Evolutionary conservation across 2,113 vertebrate species (phyloP).

Genomic region (Ceyx melanurus): DNA sequence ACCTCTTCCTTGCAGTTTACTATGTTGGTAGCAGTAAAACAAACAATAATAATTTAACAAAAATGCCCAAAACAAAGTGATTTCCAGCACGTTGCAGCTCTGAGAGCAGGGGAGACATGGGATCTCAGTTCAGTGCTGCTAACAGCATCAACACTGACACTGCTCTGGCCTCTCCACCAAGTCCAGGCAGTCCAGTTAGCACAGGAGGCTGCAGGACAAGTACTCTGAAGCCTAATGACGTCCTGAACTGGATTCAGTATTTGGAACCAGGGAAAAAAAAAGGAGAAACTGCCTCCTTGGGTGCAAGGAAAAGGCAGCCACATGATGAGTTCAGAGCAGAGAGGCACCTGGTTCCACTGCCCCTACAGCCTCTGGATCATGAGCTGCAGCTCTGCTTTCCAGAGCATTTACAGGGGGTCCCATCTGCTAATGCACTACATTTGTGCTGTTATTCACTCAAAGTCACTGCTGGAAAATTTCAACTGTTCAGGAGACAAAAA

Average conservation of each 20-base stretch:
- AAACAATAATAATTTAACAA: not conserved
- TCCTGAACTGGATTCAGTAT: not conserved
- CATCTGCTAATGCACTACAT: not conserved
- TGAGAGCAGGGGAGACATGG: not conserved
- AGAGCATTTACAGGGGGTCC: not conserved
- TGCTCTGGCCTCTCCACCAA: not conserved
- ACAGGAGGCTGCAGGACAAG: not conserved
- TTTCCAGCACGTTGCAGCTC: not conserved
- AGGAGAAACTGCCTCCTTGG: not conserved
- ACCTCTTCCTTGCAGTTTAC: not conserved
- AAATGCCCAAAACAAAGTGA: not conserved
- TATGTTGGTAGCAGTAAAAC: not conserved
- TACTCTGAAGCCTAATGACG: not conserved
- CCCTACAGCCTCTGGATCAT: not conserved
- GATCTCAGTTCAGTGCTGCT: not conserved
- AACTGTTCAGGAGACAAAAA: not conserved
- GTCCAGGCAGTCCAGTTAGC: not conserved
- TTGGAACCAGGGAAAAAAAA: not conserved
- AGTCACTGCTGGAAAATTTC: not conserved
- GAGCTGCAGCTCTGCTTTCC: not conserved
- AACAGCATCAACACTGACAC: not conserved
- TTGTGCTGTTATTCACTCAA: not conserved
- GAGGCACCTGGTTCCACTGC: not conserved
- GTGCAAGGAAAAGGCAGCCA: not conserved
- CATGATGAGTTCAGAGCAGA: not conserved